Conservation (phyloP, 2,113 vertebrate species). For the Rhineura floridana region DNA sequence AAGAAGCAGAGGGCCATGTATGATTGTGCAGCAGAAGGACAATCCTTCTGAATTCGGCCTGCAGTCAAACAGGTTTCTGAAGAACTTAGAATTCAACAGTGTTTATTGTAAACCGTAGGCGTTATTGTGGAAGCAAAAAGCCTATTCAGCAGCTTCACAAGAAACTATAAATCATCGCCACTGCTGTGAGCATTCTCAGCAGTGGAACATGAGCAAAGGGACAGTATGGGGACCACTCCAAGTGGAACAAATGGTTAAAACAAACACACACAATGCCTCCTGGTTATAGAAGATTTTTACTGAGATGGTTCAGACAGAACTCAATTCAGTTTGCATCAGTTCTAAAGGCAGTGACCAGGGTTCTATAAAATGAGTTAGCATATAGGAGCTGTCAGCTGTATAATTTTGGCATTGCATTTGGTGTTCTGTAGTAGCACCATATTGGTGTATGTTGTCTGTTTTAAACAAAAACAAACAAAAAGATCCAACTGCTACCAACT, state of each 20-base stretch:
- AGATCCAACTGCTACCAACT: conserved; percentile 16
- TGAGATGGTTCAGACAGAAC: conserved; percentile 23
- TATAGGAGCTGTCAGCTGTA: conserved; percentile 24
- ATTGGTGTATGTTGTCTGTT: not conserved
- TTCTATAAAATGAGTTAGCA: conserved; percentile 19
- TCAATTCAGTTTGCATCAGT: conserved; percentile 39
- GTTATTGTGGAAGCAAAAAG: conserved; percentile 76
- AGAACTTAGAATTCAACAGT: conserved; percentile 74
- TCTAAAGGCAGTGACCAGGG: not conserved
- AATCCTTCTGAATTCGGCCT: conserved; percentile 54
- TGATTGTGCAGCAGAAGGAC: conserved; percentile 66
- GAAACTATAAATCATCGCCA: conserved; percentile 41
- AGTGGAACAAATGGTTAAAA: conserved; percentile 46
- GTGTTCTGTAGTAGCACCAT: conserved; percentile 30
- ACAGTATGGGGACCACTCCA: conserved; percentile 63
- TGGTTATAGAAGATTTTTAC: conserved; percentile 44
- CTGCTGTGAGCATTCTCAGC: not conserved
- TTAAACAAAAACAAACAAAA: not conserved
- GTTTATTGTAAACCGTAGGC: conserved; percentile 75
- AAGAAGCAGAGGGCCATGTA: conserved; percentile 66
- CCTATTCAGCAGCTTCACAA: conserved; percentile 60
- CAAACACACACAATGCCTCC: conserved; percentile 20
- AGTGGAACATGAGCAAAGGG: conserved; percentile 29
- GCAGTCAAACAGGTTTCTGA: conserved; percentile 62
- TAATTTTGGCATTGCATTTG: conserved; percentile 37